These are phyloP conservation scores for Torymus texanus DNA, from an alignment of 2,888 invertebrate genomes.

Conservation along the genomic window DNA sequence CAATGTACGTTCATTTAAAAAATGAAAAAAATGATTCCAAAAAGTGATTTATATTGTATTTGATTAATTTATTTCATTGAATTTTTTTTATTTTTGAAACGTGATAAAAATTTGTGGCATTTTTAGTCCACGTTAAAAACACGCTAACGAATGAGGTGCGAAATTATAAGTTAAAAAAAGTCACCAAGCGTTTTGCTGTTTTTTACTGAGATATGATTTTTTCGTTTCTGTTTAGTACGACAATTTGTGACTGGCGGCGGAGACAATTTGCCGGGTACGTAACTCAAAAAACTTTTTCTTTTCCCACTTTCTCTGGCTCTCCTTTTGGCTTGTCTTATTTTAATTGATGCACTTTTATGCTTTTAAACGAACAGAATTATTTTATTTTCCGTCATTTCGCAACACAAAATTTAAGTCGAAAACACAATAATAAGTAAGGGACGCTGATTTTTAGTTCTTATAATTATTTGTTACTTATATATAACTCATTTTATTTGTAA, in stretches of 20 bases:
- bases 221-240: constrained; percentile 76
- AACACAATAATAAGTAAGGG: constrained; percentile 49
- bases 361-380: constrained; percentile 45
- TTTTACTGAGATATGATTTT: constrained; percentile 74
- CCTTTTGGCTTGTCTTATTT: constrained; percentile 49
- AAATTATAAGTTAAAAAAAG: constrained; percentile 55
- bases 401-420: constrained; percentile 45
- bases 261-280: constrained; percentile 78
- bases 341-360: constrained; percentile 50
- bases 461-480: constrained; percentile 26
- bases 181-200: constrained; percentile 63
- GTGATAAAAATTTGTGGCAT: neutral
- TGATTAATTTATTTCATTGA: too few relatives aligned
- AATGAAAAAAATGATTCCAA: too few relatives aligned
- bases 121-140: constrained; percentile 26
- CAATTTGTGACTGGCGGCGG: constrained; percentile 76
- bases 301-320: constrained; percentile 51
- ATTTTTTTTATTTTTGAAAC: constrained; percentile 1
- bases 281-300: constrained; percentile 67
- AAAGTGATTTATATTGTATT: too few relatives aligned
- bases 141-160: constrained; percentile 65
- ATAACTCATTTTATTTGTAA: neutral
- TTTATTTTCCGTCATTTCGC: constrained; percentile 36
- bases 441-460: constrained; percentile 33
- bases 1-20: neutral